Percentiles rank a stretch among this genome's conserved stretches.
Conservation (phyloP, 2,797 vertebrate species). For the Siniperca obscura region DNA sequence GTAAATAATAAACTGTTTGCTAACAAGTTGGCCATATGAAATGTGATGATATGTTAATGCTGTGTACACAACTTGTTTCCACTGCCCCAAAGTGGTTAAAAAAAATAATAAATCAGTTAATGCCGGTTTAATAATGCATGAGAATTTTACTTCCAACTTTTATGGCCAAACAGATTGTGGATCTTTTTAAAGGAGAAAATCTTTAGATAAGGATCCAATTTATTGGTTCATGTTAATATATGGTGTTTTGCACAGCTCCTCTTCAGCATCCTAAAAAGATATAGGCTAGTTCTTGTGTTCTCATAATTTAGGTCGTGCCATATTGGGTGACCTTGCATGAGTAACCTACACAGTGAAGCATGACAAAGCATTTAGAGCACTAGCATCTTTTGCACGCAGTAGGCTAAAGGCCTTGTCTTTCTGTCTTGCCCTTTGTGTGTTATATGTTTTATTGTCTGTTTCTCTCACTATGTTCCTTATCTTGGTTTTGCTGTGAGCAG, state of each 20-base stretch:
- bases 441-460: constrained; percentile 17
- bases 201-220: not conserved
- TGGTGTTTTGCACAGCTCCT: not conserved
- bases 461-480: constrained; percentile 10
- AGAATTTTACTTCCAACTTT: not conserved
- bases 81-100: not conserved
- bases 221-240: not conserved
- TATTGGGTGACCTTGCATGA: constrained; percentile 45
- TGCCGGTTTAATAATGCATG: not conserved
- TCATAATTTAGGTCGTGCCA: constrained; percentile 32
- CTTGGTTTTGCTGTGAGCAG: not conserved
- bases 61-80: not conserved
- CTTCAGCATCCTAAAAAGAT: not conserved
- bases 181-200: not conserved
- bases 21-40: not conserved
- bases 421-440: not conserved
- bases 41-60: not conserved
- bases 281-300: constrained; percentile 4
- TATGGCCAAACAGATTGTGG: not conserved
- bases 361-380: constrained; percentile 40
- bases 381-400: constrained; percentile 14
- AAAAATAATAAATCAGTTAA: not conserved
- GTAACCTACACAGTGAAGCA: constrained; percentile 27
- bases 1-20: not conserved
- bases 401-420: constrained; percentile 3